Evolutionary conservation across 2,113 vertebrate species (phyloP), one percentile per base, ranked within the genome.

Genomic region (Montifringilla adamsi): DNA sequence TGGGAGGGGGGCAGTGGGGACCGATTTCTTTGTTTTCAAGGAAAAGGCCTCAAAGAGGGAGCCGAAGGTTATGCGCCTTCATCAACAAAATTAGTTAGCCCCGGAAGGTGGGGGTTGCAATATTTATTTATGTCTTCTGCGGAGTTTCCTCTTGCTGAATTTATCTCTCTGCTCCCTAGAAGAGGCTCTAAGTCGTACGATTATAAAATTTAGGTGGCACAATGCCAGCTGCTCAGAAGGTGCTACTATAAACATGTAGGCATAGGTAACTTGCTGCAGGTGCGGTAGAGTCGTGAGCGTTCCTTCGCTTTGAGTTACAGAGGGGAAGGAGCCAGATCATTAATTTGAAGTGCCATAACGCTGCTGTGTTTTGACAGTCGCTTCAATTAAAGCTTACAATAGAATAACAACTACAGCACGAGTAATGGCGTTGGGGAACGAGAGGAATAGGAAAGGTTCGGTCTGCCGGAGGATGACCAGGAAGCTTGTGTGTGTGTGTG

Each of bases 331-430:
- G 30, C 28, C 84, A n/a, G 39, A 21, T 85, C 49, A 63, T 46
- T 92, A 91, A 89, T 87, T 68, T 53, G 27, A 39, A 6, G 33
- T 83, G 58, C 94, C 70, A 3, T 62, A 62, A 74, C 24, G 74
- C 89, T 84, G 19, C 75, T 56, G 46, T 62, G 93, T 95, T 37
- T 90, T 94, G 96, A 97, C 96, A 95, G 94, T 68, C 62, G 55
- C 22, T 85, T 89, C 96, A 70, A 70, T 93, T 92, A 87, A 52
- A 88, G 88, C 93, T 93, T 82, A 7, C 82, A 60, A 64, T 80
- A 87, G 84, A 89, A 55, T 73, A 90, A 75, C 83, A 83, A 52
- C 41, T 83, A 30, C 43, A 11, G 24, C 52, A 27, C 62, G 82
- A 64, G 52, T 94, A 86, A 89, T 93, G 87, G 66, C 27, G 7